Percentiles rank a stretch among this genome's conserved stretches.
These are phyloP conservation scores for Australoheros scitulus DNA, from an alignment of 2,113 vertebrate genomes.

Conservation along the genomic window DNA sequence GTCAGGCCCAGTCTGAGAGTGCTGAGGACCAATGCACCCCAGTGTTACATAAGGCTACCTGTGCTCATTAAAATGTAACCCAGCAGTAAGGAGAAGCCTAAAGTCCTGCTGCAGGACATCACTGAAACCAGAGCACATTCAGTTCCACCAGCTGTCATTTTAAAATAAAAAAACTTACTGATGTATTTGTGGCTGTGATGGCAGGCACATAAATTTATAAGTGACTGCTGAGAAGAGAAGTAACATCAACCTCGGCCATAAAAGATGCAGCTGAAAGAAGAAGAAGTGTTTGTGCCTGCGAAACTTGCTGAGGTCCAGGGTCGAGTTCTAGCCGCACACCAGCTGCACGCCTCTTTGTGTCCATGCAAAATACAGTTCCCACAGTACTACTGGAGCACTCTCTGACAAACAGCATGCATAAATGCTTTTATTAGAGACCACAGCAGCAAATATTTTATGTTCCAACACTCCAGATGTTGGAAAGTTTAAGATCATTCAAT, in stretches of 20 bases:
- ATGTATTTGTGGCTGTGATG: neutral
- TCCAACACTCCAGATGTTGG: neutral
- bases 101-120: neutral
- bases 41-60: neutral
- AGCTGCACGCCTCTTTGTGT: accelerated
- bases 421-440: neutral
- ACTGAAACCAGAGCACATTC: no score
- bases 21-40: accelerated
- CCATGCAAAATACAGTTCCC: neutral
- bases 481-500: neutral
- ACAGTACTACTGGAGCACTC: neutral
- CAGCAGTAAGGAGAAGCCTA: accelerated
- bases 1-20: neutral
- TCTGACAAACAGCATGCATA: accelerated
- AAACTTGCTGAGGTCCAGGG: no score
- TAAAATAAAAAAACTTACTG: no score
- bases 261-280: neutral
- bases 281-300: neutral
- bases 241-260: accelerated
- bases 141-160: neutral
- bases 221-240: neutral
- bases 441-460: neutral
- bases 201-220: neutral
- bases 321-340: accelerated
- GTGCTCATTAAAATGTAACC: neutral